Conservation (phyloP, 2,113 vertebrate genomes). For the Channa maculata region DNA sequence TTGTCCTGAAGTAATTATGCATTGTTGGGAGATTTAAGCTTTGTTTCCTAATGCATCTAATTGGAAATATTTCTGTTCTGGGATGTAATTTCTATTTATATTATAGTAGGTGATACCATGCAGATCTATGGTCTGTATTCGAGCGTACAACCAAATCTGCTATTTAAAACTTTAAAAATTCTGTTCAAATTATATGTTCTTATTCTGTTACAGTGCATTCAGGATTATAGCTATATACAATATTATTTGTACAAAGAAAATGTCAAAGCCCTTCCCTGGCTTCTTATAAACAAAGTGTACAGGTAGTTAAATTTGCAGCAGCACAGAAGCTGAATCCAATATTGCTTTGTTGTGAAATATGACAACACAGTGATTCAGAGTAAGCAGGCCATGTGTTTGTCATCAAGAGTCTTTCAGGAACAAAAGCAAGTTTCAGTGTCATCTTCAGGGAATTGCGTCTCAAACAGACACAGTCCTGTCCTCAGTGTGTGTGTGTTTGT, state of each 20-base stretch:
- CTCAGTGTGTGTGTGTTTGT: slow-evolving; percentile 22
- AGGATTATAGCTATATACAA: slow-evolving; percentile 81
- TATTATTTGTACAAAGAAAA: slow-evolving; percentile 80
- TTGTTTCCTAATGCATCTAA: slow-evolving; percentile 39
- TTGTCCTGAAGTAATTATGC: slow-evolving; percentile 26
- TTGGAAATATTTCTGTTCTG: slow-evolving; percentile 22
- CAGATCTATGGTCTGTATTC: slow-evolving; percentile 53
- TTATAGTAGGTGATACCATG: slow-evolving; percentile 55
- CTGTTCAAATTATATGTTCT: slow-evolving; percentile 61
- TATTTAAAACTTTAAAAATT: slow-evolving; percentile 54
- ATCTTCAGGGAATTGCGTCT: slow-evolving; percentile 30
- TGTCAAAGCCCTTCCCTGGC: slow-evolving; percentile 61
- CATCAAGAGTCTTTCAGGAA: slow-evolving; percentile 55
- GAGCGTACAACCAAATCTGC: slow-evolving; percentile 49
- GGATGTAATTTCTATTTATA: slow-evolving; percentile 21
- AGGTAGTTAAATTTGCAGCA: slow-evolving; percentile 78
- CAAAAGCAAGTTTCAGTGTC: slow-evolving; percentile 38
- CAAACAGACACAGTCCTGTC: slow-evolving; percentile 25
- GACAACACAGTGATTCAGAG: slow-evolving; percentile 34
- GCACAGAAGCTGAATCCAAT: slow-evolving; percentile 56
- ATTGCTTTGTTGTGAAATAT: slow-evolving; percentile 66
- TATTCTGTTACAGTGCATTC: slow-evolving; percentile 75
- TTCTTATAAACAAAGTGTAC: slow-evolving; percentile 81
- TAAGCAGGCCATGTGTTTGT: slow-evolving; percentile 46
- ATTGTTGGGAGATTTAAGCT: slow-evolving; percentile 28